A percentile compares a stretch with the other conserved stretches of the same genome.
These are phyloP conservation scores for Leptura quadrifasciata DNA, from an alignment of 2,888 invertebrate species.

Conservation along the genomic window DNA sequence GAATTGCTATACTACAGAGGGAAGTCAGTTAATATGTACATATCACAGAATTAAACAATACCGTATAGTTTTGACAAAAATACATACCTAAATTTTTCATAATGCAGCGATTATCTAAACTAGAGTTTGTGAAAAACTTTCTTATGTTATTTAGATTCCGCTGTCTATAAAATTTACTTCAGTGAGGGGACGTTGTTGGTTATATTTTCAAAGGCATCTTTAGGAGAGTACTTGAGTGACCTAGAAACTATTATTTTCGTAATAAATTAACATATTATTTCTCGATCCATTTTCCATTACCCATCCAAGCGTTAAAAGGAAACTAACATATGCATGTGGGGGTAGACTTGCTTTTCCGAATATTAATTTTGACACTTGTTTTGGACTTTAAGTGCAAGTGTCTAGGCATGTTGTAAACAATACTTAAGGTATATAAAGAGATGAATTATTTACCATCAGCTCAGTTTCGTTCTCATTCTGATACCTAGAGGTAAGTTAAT, in stretches of 20 bases:
- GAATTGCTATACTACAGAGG: no score
- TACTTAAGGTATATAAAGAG: slow-evolving; percentile 27
- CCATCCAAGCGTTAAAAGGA: slow-evolving; percentile 22
- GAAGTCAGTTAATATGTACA: no score
- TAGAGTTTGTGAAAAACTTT: no score
- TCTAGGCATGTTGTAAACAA: slow-evolving; percentile 33
- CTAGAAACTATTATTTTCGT: not conserved
- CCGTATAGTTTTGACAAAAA: no score
- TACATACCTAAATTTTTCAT: no score
- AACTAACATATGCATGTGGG: slow-evolving; percentile 35
- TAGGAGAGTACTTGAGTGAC: not conserved
- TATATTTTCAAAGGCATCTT: not conserved
- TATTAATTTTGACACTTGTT: slow-evolving; percentile 24
- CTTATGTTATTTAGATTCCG: no score
- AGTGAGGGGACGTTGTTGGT: not conserved
- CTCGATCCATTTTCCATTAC: slow-evolving; percentile 26
- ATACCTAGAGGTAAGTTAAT: slow-evolving; percentile 19
- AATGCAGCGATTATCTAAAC: no score
- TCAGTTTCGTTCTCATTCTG: slow-evolving; percentile 16
- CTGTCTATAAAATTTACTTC: no score
- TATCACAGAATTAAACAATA: no score
- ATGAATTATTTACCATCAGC: not conserved
- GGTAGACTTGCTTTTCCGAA: slow-evolving; percentile 30
- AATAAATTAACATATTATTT: slow-evolving; percentile 24
- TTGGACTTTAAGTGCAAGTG: slow-evolving; percentile 26